phyloP scores from a whole-genome alignment of 2,113 vertebrate genomes.

The Ceyx melanurus region DNA sequence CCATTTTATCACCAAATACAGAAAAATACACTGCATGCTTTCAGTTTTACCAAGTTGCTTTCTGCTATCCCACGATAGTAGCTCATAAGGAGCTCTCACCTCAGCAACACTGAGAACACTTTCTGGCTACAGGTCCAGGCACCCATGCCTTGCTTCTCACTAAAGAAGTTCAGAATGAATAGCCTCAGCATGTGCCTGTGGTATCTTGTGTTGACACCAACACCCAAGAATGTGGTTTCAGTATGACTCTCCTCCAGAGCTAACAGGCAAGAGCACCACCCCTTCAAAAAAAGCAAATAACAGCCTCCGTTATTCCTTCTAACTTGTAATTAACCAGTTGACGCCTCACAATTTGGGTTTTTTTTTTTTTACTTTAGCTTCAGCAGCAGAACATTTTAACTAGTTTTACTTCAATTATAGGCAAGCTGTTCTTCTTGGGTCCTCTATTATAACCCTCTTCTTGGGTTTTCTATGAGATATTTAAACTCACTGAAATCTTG shows the following conservation, averaged over 20 bases:
- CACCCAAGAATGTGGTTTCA: neutral
- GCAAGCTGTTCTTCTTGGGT: neutral
- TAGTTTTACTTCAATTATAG: neutral
- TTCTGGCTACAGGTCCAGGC: neutral
- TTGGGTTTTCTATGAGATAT: neutral
- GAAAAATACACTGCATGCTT: neutral
- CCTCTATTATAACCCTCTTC: neutral
- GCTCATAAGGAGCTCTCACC: neutral
- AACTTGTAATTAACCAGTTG: accelerated
- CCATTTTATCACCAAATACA: neutral
- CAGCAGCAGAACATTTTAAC: neutral
- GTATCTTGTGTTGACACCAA: neutral
- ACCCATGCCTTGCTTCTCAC: neutral
- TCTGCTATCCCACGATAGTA: neutral
- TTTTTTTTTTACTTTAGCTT: neutral
- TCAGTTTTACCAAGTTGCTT: neutral
- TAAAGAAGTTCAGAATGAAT: neutral
- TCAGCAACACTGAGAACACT: neutral
- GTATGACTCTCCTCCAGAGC: neutral
- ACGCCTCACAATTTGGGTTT: neutral
- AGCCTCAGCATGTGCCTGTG: neutral
- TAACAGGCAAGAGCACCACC: neutral
- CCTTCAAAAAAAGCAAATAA: neutral
- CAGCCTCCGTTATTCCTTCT: neutral
- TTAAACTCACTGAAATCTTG: accelerated